Conservation (phyloP, 2,888 invertebrate species). For the Esperia sulphurella region DNA sequence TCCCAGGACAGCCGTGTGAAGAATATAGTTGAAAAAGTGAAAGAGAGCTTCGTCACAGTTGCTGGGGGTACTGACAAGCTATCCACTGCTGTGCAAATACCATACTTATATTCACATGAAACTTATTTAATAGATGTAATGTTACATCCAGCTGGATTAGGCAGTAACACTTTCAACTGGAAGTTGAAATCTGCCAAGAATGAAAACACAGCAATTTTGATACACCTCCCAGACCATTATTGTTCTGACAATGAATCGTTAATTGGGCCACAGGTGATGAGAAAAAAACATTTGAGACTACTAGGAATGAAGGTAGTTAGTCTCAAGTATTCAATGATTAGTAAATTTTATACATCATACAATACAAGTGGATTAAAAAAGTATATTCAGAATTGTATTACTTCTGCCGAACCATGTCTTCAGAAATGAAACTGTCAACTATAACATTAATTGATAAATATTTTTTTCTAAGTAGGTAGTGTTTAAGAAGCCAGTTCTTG, state of each 20-base stretch:
- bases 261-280: constrained; percentile 82
- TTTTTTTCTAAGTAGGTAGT: no score
- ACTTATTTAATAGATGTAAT: constrained; percentile 81
- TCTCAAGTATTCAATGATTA: constrained; percentile 74
- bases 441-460: no score
- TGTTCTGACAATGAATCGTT: constrained; percentile 76
- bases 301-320: constrained; percentile 82
- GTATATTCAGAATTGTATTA: constrained; percentile 72
- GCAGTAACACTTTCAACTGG: constrained; percentile 61
- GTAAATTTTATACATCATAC: constrained; percentile 61
- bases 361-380: constrained; percentile 67
- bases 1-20: constrained; percentile 75
- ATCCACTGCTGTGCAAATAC: constrained; percentile 72
- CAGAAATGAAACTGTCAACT: neutral
- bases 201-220: constrained; percentile 76
- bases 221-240: constrained; percentile 83
- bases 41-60: constrained; percentile 55
- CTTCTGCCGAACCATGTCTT: constrained; percentile 41
- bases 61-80: constrained; percentile 67
- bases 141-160: constrained; percentile 69
- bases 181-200: constrained; percentile 59
- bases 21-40: constrained; percentile 67
- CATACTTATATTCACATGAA: constrained; percentile 75
- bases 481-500: no score
- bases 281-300: constrained; percentile 79